These are phyloP conservation scores for Phaonia tiefii DNA, from an alignment of 2,888 invertebrate genomes.

Conservation along the genomic window DNA sequence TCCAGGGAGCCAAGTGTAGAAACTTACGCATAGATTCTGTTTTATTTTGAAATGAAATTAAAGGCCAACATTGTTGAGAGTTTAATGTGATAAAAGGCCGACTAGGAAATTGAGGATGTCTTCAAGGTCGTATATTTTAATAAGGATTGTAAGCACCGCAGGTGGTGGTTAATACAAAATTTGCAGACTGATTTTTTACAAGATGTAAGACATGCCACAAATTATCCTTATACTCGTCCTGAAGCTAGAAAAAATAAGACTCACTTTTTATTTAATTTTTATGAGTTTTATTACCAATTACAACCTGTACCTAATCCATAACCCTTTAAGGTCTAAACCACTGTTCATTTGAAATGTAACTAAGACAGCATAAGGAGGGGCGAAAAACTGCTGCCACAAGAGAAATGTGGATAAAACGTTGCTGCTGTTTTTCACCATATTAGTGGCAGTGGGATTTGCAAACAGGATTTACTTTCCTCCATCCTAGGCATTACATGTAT, in stretches of 20 bases:
- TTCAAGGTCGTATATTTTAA: too few species aligned
- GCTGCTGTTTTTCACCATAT: conserved; percentile 41
- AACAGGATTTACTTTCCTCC: conserved; percentile 56
- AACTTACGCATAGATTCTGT: conserved; percentile 25
- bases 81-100: conserved; percentile 33
- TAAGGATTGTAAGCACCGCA: too few species aligned
- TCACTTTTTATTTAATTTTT: too few species aligned
- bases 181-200: too few species aligned
- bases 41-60: conserved; percentile 10
- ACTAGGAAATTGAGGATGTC: neutral
- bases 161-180: too few species aligned
- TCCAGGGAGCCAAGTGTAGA: conserved; percentile 36
- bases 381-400: neutral
- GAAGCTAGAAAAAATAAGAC: too few species aligned
- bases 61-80: conserved; percentile 27
- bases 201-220: too few species aligned
- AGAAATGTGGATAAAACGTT: conserved; percentile 38
- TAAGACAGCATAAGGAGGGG: too few species aligned
- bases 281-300: too few species aligned
- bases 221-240: too few species aligned
- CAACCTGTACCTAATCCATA: too few species aligned
- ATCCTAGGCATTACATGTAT: conserved; percentile 32
- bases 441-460: conserved; percentile 24
- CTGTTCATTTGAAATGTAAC: conserved; percentile 13
- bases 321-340: too few species aligned